Evolutionary conservation across 2,797 vertebrate genomes (phyloP), one percentile per base, ranked within the genome.

Genomic region (Scarus forsteni): DNA sequence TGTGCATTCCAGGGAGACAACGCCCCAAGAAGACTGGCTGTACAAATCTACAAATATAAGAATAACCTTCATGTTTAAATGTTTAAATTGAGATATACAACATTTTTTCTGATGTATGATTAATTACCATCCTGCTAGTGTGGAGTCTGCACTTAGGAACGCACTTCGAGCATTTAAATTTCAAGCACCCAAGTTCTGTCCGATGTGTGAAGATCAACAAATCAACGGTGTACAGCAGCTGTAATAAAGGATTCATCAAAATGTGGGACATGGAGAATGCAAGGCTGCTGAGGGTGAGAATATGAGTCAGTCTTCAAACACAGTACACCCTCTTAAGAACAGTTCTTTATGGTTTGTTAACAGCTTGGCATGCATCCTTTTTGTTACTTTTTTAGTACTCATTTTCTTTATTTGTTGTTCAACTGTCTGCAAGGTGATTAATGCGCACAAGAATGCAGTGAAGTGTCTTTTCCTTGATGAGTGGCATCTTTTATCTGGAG

Each of bases 401-500:
- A 1, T 46, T n/a, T 16, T 3, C 14, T 15, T 45, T n/a, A n/a
- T 27, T 8, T 3, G 5, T 3, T 48, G 7, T 1, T 10, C 15
- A 5, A 11, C 12, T 59, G 27, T 75, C 52, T 77, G 9, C 50
- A 93, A 92, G 97, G 90, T 83, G n/a, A 84, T 98, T 3, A 64
- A 76, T 3, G 95, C 90, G 45, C 97, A 98, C 27, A 85, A 80
- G 63, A 94, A 94, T 61, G 79, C 95, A 0, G 94, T 98, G 36
- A 95, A 77, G 50, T 97, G 96, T 79, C 75, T 98, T 70, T 94
- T 91, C 73, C 91, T 96, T 5, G 93, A 97, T 43, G 65, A 93
- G 39, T 97, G 96, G 95, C 95, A 98, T 72, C 92, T 97, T 1
- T 64, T 97, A 3, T 95, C 96, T 0, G 97, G 96, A 36, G 93